A percentile compares a stretch with the other conserved stretches of the same genome.
phyloP scores from a whole-genome alignment of 2,888 invertebrate genomes.

The Macroteleia sp. region DNA sequence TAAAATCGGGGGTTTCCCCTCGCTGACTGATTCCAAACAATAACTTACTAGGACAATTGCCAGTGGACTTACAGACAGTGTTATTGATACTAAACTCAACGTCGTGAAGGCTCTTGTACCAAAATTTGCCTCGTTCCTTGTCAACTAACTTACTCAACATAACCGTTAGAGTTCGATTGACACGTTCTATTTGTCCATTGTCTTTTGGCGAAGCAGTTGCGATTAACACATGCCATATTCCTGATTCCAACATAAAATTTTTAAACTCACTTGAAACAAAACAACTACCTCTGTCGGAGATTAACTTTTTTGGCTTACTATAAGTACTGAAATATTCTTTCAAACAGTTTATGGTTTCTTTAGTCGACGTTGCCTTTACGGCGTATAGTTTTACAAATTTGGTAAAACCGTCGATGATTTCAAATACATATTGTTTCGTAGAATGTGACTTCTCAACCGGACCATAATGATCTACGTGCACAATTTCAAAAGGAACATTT shows the following conservation, averaged over 20 bases:
- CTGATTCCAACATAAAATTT: slow-evolving; percentile 25
- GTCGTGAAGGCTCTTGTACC: neutral
- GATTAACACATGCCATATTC: neutral
- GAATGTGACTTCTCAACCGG: neutral
- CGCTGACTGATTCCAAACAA: too few species aligned
- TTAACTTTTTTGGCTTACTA: slow-evolving; percentile 19
- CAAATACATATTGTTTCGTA: neutral
- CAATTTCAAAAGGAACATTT: slow-evolving; percentile 2
- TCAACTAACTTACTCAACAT: neutral
- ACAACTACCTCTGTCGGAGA: slow-evolving; percentile 48
- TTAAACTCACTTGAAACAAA: slow-evolving; percentile 55
- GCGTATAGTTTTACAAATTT: slow-evolving; percentile 10
- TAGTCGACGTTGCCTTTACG: slow-evolving; percentile 26
- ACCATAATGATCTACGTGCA: slow-evolving; percentile 26
- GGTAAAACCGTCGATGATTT: slow-evolving; percentile 13
- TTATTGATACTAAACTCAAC: slow-evolving; percentile 4
- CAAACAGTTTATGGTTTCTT: slow-evolving; percentile 24
- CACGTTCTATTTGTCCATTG: slow-evolving; percentile 1
- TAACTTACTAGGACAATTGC: slow-evolving; percentile 70
- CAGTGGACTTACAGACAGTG: slow-evolving; percentile 13
- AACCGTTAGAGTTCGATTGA: neutral
- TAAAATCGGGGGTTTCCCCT: slow-evolving; percentile 59
- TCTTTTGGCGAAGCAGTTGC: slow-evolving; percentile 1
- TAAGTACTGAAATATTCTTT: slow-evolving; percentile 17
- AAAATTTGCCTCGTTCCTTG: neutral